A percentile compares a stretch with the other conserved stretches of the same genome.
phyloP scores from a whole-genome alignment of 2,797 vertebrate species.

The Ceryle rudis region DNA sequence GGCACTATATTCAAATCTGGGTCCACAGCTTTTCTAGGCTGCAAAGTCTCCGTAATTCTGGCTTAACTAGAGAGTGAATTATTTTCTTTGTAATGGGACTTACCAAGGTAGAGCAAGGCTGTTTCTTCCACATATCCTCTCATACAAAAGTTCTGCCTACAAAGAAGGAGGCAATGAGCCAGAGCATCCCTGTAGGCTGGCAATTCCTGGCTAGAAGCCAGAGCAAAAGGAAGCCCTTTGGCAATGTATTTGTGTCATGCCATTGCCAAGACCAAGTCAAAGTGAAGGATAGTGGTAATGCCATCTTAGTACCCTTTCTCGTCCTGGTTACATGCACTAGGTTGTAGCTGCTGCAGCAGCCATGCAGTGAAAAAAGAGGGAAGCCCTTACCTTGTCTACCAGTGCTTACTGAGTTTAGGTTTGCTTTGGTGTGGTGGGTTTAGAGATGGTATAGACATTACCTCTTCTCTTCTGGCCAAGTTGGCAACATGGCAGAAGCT shows the following conservation, averaged over 20 bases:
- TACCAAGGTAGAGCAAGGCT: neutral
- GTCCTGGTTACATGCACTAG: neutral
- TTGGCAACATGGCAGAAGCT: neutral
- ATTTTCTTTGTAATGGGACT: neutral
- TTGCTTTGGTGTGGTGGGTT: neutral
- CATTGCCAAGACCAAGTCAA: neutral
- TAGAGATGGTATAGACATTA: neutral
- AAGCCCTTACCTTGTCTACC: neutral
- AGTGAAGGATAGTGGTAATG: neutral
- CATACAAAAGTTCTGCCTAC: neutral
- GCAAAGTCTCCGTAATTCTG: neutral
- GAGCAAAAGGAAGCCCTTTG: neutral
- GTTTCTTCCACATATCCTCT: neutral
- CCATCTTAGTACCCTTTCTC: neutral
- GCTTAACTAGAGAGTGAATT: neutral
- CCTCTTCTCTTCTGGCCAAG: neutral
- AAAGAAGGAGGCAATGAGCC: neutral
- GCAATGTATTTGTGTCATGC: neutral
- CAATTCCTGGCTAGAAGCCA: neutral
- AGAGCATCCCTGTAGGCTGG: neutral
- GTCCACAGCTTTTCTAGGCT: neutral
- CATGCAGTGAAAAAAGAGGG: neutral
- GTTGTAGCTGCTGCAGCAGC: neutral
- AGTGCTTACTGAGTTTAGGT: neutral
- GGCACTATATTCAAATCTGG: neutral